A percentile compares a stretch with the other conserved stretches of the same genome.
Conservation (phyloP, 2,113 vertebrate genomes). For the Gnathonemus echidnorhynchus region DNA sequence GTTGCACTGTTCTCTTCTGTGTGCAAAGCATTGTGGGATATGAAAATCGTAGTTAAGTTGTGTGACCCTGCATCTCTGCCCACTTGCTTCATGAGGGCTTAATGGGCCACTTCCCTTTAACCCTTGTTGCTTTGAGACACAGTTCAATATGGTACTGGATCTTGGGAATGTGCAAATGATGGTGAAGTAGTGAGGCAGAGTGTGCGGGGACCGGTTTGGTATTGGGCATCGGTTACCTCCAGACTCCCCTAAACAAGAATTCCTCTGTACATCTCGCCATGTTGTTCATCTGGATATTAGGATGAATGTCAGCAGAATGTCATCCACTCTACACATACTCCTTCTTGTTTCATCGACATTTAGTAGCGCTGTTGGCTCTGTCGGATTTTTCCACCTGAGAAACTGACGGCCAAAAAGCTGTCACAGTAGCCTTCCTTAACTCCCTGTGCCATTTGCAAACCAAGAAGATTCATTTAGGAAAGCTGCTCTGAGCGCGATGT, state of each 20-base stretch:
- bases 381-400: not conserved
- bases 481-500: not conserved
- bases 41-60: not conserved
- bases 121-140: not conserved
- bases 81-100: not conserved
- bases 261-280: not conserved
- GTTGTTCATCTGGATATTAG: not conserved
- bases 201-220: not conserved
- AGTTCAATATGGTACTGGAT: not conserved
- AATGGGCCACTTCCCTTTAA: not conserved
- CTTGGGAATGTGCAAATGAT: not conserved
- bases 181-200: not conserved
- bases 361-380: not conserved
- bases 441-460: not conserved
- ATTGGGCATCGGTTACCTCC: not conserved
- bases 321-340: not conserved
- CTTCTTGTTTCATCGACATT: not conserved
- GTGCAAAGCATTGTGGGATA: not conserved
- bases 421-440: not conserved
- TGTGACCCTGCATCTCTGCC: not conserved
- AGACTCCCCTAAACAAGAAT: not conserved
- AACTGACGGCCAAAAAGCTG: not conserved
- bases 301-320: not conserved
- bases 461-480: not conserved
- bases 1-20: not conserved